Evolutionary conservation across 2,888 invertebrate species (phyloP).

Genomic region (Acanthosepion esculentum): DNA sequence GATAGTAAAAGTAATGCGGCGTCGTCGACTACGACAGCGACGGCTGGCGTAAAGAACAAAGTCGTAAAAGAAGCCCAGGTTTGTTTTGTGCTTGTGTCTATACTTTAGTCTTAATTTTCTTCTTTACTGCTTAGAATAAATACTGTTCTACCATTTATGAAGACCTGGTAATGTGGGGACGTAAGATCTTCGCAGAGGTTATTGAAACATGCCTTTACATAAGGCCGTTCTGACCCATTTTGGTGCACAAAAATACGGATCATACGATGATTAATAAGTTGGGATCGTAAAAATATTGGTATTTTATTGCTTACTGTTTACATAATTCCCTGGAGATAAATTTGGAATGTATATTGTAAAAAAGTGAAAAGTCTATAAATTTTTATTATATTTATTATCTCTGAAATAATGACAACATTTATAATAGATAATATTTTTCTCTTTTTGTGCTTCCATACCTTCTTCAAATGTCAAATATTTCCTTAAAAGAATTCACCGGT

Average conservation of each 20-base stretch:
- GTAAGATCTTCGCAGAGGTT: background rate
- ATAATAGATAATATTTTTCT: too few relatives aligned
- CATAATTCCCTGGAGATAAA: too few relatives aligned
- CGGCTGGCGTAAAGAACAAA: background rate
- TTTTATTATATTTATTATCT: too few relatives aligned
- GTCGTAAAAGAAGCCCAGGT: background rate
- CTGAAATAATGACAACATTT: too few relatives aligned
- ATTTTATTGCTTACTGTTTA: too few relatives aligned
- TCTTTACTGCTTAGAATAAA: background rate
- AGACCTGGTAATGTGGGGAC: background rate
- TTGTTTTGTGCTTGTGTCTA: conserved; percentile 1
- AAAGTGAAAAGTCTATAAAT: too few relatives aligned
- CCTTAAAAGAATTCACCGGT: too few relatives aligned
- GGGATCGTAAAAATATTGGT: too few relatives aligned
- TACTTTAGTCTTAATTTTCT: background rate
- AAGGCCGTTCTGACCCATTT: background rate
- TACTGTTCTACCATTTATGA: background rate
- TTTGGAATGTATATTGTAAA: too few relatives aligned
- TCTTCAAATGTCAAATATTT: too few relatives aligned
- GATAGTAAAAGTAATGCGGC: conserved; percentile 37
- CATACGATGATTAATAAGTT: too few relatives aligned
- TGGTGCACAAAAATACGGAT: background rate
- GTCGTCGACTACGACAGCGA: background rate
- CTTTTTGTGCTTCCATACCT: too few relatives aligned
- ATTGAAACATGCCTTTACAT: background rate